A percentile compares a stretch with the other conserved stretches of the same genome.
Conservation (phyloP, 2,797 vertebrate genomes). For the Zalophus californianus region DNA sequence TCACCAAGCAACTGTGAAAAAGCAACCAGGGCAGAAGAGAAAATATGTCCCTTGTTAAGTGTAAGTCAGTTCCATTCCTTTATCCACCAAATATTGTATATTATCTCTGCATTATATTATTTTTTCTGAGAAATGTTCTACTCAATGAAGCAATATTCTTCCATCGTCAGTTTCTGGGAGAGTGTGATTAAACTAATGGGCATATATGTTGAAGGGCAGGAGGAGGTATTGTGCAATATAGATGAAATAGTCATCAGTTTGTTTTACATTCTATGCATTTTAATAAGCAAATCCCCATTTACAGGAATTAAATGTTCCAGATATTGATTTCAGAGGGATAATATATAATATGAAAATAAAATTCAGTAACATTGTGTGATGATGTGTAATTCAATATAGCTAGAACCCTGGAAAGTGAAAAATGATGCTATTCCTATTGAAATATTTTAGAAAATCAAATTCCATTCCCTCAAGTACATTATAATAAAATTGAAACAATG, state of each 20-base stretch:
- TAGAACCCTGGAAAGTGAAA: slow-evolving; percentile 66
- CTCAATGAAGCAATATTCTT: slow-evolving; percentile 60
- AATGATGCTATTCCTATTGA: slow-evolving; percentile 67
- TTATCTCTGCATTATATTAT: slow-evolving; percentile 20
- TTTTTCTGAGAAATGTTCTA: slow-evolving; percentile 63
- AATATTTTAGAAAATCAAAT: slow-evolving; percentile 77
- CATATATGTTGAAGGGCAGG: slow-evolving; percentile 56
- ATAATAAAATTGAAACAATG: slow-evolving; percentile 73
- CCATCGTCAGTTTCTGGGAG: slow-evolving; percentile 43
- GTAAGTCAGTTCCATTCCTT: not conserved
- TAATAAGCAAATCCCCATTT: slow-evolving; percentile 78
- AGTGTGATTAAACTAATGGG: slow-evolving; percentile 64
- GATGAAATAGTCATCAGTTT: slow-evolving; percentile 74
- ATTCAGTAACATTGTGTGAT: slow-evolving; percentile 69
- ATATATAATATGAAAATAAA: slow-evolving; percentile 77
- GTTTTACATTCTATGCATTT: slow-evolving; percentile 76
- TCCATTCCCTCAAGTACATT: slow-evolving; percentile 70
- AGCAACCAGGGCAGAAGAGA: not conserved
- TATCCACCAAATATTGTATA: slow-evolving; percentile 17
- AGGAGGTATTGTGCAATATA: slow-evolving; percentile 49
- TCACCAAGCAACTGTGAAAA: not conserved
- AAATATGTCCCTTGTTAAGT: not conserved
- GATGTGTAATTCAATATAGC: slow-evolving; percentile 67
- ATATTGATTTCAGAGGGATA: slow-evolving; percentile 75
- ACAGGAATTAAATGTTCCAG: slow-evolving; percentile 74